Evolutionary conservation across 1,140 invertebrate genomes (phyloP), one percentile per base, ranked within the genome.

Genomic region (Temnothorax curvispinosus): DNA sequence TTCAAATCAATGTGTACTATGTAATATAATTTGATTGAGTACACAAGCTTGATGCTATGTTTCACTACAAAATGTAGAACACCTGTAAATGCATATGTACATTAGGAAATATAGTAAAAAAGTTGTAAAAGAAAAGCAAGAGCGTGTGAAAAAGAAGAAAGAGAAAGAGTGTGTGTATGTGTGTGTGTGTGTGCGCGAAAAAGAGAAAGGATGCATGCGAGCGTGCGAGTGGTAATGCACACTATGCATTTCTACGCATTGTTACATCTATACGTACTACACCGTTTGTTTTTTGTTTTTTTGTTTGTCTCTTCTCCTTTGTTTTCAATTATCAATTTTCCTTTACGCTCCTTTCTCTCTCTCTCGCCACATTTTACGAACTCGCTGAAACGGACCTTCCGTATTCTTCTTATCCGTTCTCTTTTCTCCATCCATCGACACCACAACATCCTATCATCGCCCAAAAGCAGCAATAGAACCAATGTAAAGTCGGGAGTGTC

Each of bases 401-500:
- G 77, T 80, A 62, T 71, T 90, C 78, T 69, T 86, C 60, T 89
- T 84, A 54, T 76, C 90, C 75, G 80, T 72, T 77, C 77, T 88
- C 69, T 89, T 84, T 74, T 72, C 65, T 65, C 85, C 86, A 54
- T 88, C 71, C 84, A 69, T 90, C 81, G 77, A 75, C 77, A 82
- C 64, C 87, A 38, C 69, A 93, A 92, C 87, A 89, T 92, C 94
- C 93, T 87, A 94, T 94, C 93, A 95, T 94, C 93, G 92, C 92
- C 94, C 92, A 93, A 81, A 81, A 95, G 94, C 96, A 98, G 97
- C 95, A 97, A 98, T 96, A 97, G 98, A 96, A 98, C 97, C 95
- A 98, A 98, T 96, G 97, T 98, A 92, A 98, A 98, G 94, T 98
- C 97, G 94, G 98, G 98, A 95, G 98, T 99, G 94, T 97, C 97